Conservation (phyloP, 2,797 vertebrate genomes). For the Chelonia mydas region DNA sequence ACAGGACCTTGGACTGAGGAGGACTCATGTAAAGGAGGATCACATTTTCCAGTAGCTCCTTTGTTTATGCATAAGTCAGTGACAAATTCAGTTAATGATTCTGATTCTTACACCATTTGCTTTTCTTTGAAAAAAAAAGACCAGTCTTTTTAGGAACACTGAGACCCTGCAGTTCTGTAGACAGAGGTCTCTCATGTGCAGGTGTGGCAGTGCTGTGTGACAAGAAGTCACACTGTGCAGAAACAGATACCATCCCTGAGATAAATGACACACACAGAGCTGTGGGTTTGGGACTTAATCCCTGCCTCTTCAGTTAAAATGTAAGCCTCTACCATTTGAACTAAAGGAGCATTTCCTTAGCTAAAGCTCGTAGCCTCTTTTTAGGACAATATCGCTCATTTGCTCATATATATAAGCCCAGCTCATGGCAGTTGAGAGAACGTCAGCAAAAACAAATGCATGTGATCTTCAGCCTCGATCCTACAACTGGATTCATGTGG, state of each 20-base stretch:
- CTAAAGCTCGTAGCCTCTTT: background rate
- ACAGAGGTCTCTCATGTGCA: background rate
- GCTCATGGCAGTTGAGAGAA: background rate
- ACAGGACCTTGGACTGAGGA: conserved; percentile 36
- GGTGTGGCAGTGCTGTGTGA: background rate
- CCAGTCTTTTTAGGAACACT: conserved; percentile 15
- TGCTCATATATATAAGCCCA: background rate
- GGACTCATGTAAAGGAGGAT: conserved; percentile 16
- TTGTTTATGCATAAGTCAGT: background rate
- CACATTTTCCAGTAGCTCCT: background rate
- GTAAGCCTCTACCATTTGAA: background rate
- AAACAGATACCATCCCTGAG: background rate
- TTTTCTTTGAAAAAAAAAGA: background rate
- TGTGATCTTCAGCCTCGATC: background rate
- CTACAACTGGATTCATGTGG: accelerated
- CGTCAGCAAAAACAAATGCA: background rate
- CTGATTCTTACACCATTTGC: conserved; percentile 10
- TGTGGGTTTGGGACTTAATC: background rate
- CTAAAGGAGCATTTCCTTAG: background rate
- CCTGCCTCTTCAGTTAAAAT: background rate
- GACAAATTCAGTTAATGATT: background rate
- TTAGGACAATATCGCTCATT: accelerated
- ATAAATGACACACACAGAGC: background rate
- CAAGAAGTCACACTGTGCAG: background rate
- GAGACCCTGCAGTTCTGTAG: background rate